Evolutionary conservation across 2,888 invertebrate species (phyloP), one percentile per base, ranked within the genome.

Genomic region (Melanotus villosus): DNA sequence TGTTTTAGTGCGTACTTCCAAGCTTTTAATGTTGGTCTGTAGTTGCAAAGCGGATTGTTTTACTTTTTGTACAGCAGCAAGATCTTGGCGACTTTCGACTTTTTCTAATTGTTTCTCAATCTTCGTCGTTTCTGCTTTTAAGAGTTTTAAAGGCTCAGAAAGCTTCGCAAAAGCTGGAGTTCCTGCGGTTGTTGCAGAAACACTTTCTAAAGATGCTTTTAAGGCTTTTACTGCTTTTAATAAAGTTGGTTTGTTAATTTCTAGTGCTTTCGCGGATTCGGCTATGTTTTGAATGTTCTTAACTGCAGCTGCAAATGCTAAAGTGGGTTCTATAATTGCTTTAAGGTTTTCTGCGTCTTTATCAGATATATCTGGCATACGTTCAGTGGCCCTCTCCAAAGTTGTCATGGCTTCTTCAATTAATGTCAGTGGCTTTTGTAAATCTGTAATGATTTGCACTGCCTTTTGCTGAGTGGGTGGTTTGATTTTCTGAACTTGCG

Each of bases 171-270:
- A 32, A 2, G 32, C 3, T 47, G 26, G 18, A 14, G 57, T 43
- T 21, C 21, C 57, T 9, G 56, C 30, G 23, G 38, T 54, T 52
- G 26, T 34, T 7, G 30, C 38, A 9, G 26, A 14, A 34, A 66
- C 18, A 38, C 47, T 60, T 16, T 38, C 41, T 5, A 45, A 5
- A 10, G 9, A 58, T 14, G 14, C 19, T 62, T 63, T 45, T 18
- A 74, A 45, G 34, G 30, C 36, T 32, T 70, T 19, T 2, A 73
- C 6, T 26, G 60, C 16, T 67, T 69, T 66, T 9, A 71, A 10
- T 34, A 71, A 16, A 3, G 64, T 57, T 16, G 68, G 65, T 32
- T 45, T 58, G 43, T 57, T 56, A 5, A 12, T 7, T 64, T 69
- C 66, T 30, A 71, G 4, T 6, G 69, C 14, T n/a, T 69, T 58